Conservation (phyloP, 2,797 vertebrate species). For the Alectoris magna region DNA sequence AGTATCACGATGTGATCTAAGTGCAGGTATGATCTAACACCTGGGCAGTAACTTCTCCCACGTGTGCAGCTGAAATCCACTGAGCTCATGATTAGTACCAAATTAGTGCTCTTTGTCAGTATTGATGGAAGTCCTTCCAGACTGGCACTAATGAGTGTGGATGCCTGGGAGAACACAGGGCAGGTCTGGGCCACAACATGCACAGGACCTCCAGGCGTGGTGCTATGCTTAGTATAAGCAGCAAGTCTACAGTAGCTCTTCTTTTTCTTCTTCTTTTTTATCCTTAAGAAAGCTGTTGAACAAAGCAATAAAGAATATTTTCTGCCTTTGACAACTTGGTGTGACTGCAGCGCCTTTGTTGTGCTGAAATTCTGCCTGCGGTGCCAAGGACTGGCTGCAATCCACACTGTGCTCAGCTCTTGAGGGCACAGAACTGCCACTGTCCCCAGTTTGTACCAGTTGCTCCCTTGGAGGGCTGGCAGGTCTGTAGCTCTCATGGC, state of each 20-base stretch:
- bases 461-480: not conserved
- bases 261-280: not conserved
- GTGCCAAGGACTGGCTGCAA: not conserved
- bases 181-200: not conserved
- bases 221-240: not conserved
- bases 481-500: not conserved
- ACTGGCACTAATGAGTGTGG: rapidly evolving
- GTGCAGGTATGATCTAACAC: rapidly evolving
- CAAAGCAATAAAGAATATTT: not conserved
- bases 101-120: not conserved
- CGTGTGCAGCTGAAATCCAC: not conserved
- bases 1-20: not conserved
- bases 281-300: not conserved
- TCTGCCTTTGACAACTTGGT: not conserved
- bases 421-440: not conserved
- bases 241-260: not conserved
- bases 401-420: not conserved
- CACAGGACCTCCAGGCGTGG: not conserved
- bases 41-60: not conserved
- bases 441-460: not conserved
- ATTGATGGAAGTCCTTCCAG: not conserved
- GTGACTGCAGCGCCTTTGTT: not conserved
- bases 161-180: not conserved
- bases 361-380: not conserved
- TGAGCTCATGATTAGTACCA: not conserved